Percentiles rank a stretch among this genome's conserved stretches.
Conservation (phyloP, 2,797 vertebrate species). For the Cichlasoma orientale region DNA sequence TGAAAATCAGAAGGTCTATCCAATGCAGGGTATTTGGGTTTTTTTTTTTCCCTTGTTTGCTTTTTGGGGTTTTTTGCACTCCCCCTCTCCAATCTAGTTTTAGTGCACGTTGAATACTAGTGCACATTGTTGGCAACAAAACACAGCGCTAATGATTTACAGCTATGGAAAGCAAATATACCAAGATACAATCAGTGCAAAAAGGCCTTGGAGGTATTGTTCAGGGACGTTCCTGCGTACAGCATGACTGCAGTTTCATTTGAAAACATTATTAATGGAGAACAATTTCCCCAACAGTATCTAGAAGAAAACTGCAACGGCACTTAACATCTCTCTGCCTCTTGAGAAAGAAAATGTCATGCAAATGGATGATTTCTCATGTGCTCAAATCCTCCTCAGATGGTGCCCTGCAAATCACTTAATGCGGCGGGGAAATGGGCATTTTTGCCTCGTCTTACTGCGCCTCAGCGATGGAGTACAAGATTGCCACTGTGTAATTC, state of each 20-base stretch:
- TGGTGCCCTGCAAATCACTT: conserved; percentile 70
- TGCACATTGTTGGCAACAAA: conserved; percentile 27
- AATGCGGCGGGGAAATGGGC: conserved; percentile 64
- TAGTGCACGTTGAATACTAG: conserved; percentile 57
- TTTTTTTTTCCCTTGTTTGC: background rate
- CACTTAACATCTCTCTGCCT: conserved; percentile 51
- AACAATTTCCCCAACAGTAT: conserved; percentile 53
- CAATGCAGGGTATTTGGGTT: background rate
- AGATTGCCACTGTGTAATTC: conserved; percentile 78
- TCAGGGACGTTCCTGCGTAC: conserved; percentile 24
- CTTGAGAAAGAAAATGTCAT: conserved; percentile 59
- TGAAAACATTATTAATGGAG: conserved; percentile 56
- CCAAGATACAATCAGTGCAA: conserved; percentile 30
- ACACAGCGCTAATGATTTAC: conserved; percentile 52
- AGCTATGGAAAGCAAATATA: conserved; percentile 52
- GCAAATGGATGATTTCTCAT: conserved; percentile 65
- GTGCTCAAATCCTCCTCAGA: conserved; percentile 61
- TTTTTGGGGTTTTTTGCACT: conserved; percentile 16
- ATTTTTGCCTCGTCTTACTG: conserved; percentile 64
- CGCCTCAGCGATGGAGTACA: conserved; percentile 62
- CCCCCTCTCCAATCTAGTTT: conserved; percentile 35
- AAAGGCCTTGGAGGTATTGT: conserved; percentile 38
- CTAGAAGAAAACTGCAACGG: conserved; percentile 35
- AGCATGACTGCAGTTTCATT: conserved; percentile 40
- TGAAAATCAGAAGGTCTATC: conserved; percentile 51